phyloP scores from a whole-genome alignment of 2,888 invertebrate species.

The Serrognathus titanus region DNA sequence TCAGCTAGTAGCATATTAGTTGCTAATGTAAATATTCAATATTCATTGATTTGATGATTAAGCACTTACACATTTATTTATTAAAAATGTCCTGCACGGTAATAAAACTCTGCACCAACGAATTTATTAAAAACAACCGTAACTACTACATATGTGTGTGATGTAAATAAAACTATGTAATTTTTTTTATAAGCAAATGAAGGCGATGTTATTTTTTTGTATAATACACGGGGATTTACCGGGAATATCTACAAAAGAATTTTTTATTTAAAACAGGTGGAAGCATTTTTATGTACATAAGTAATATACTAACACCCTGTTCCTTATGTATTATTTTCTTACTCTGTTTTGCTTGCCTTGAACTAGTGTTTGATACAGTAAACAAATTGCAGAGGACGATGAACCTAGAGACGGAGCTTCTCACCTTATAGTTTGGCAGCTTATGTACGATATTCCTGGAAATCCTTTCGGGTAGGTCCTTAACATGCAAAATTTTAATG shows the following conservation, averaged over 20 bases:
- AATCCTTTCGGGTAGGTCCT: conserved; percentile 28
- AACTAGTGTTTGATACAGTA: conserved; percentile 13
- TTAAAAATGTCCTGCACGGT: too few species aligned
- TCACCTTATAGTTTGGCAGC: conserved; percentile 93
- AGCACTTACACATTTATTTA: too few species aligned
- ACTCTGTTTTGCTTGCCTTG: conserved; percentile 3
- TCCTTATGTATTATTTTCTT: conserved; percentile 1
- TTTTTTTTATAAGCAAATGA: too few species aligned
- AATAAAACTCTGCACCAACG: too few species aligned
- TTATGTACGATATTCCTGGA: conserved; percentile 55
- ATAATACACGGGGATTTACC: conserved; percentile 33
- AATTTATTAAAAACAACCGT: too few species aligned
- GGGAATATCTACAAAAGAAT: conserved; percentile 32
- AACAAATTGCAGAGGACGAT: conserved; percentile 72
- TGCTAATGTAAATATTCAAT: too few species aligned
- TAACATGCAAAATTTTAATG: neutral
- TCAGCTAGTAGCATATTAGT: too few species aligned
- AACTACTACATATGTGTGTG: too few species aligned
- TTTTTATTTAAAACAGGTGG: neutral
- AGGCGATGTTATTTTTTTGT: too few species aligned
- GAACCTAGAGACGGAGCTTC: conserved; percentile 88
- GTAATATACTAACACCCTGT: neutral
- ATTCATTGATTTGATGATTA: too few species aligned
- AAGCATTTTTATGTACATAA: neutral
- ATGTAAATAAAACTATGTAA: too few species aligned